Base-by-base conservation (phyloP, 2,797 vertebrate genomes). In the Dryobates pubescens region DNA sequence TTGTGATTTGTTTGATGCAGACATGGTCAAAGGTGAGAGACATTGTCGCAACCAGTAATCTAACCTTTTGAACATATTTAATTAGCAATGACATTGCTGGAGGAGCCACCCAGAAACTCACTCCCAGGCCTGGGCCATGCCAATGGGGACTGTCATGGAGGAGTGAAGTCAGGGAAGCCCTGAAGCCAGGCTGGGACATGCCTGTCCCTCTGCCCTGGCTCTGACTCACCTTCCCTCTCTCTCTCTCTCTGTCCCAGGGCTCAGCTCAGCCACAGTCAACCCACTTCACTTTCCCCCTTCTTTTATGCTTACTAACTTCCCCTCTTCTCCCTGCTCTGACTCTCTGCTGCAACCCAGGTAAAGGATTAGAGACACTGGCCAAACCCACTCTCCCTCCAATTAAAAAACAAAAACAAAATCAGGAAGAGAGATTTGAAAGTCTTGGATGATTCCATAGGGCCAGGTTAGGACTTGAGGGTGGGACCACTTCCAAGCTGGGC, bases 31-130 rank as follows among this genome's bases (percentile, higher is more conserved):
- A 94, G 69, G 88, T 89, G 67, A 90, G 67, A 90, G 86, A 63
- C 88, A 82, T 72, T 30, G 0, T 87, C 7, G 0, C 73, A 87
- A 88, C n/a, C 63, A 67, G 77, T 90, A 82, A 82, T 82, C 69
- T 78, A 90, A 91, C 83, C 92, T 81, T 87, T 59, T 41, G 59
- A 92, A 72, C 10, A 49, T 54, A 82, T 61, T 95, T 94, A 94
- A 95, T 92, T 67, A 90, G 73, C 82, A 85, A 45, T 88, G 83
- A 86, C 88, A 92, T 86, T 36, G 86, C 88, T 88, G 82, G 72
- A 94, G 95, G 93, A 96, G 84, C 82, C 94, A 91, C 93, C 94
- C 93, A 94, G 93, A 92, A 95, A 93, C 91, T 89, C 0, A 2
- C 72, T 94, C 14, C 63, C 69, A 49, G 88, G 86, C 81, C 41